Percentiles rank a stretch among this genome's conserved stretches.
Evolutionary conservation across 2,888 invertebrate species (phyloP).

Genomic region (Himalopsyche japonica): DNA sequence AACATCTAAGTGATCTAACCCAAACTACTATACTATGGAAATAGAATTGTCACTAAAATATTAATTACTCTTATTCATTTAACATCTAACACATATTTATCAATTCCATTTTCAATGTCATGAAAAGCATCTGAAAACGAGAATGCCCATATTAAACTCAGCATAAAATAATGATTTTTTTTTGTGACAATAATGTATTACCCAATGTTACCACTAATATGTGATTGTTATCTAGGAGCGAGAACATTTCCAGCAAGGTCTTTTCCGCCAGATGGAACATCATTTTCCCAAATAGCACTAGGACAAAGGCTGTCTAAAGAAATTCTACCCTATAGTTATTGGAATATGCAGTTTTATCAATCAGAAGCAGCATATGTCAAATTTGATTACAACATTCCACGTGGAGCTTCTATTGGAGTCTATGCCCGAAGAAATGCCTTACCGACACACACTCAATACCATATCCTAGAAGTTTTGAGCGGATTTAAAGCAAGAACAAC

Average conservation of each 20-base stretch:
- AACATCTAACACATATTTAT: no score
- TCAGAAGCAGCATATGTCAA: constrained; percentile 91
- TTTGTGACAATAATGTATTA: background rate
- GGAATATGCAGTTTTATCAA: constrained; percentile 97
- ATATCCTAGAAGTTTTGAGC: constrained; percentile 90
- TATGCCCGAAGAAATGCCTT: constrained; percentile 92
- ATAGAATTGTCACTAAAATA: no score
- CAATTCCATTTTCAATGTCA: no score
- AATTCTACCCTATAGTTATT: constrained; percentile 92
- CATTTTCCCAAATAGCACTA: constrained; percentile 86
- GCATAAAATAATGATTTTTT: background rate
- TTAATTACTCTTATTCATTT: no score
- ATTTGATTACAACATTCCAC: constrained; percentile 91
- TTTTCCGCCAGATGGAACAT: constrained; percentile 91
- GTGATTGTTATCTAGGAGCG: constrained; percentile 63
- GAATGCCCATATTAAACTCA: background rate
- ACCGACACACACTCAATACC: constrained; percentile 96
- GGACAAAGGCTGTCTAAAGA: constrained; percentile 86
- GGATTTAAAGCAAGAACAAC: constrained; percentile 86
- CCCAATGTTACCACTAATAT: background rate
- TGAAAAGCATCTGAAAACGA: no score
- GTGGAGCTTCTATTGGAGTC: constrained; percentile 91
- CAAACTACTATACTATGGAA: no score
- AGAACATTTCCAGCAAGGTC: constrained; percentile 87
- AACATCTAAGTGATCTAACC: no score